A percentile compares a stretch with the other conserved stretches of the same genome.
Evolutionary conservation across 2,888 invertebrate species (phyloP).

Genomic region (Incurvaria masculella): DNA sequence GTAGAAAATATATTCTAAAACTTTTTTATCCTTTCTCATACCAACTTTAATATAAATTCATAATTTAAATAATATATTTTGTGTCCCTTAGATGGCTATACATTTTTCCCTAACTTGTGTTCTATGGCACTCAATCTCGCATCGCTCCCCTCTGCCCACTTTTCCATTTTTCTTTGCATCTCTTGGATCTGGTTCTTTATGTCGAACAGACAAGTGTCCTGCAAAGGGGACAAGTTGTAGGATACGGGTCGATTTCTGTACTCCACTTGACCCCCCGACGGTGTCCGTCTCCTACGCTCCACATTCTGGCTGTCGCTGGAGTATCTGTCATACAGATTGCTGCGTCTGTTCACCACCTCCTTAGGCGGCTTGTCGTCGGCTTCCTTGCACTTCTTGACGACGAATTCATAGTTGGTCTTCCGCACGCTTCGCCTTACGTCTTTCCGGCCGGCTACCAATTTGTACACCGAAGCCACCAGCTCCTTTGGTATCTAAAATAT

Average conservation of each 20-base stretch:
- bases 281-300: slow-evolving; percentile 36
- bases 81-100: too few species aligned
- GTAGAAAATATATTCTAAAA: too few species aligned
- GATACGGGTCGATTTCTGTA: slow-evolving; percentile 34
- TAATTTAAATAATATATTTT: too few species aligned
- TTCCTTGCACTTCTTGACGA: slow-evolving; percentile 29
- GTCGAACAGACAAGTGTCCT: slow-evolving; percentile 49
- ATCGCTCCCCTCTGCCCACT: slow-evolving; percentile 35
- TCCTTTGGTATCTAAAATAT: slow-evolving; percentile 64
- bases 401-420: slow-evolving; percentile 44
- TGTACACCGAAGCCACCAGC: slow-evolving; percentile 68
- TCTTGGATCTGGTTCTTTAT: slow-evolving; percentile 42
- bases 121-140: slow-evolving; percentile 30
- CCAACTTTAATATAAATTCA: too few species aligned
- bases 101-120: slow-evolving; percentile 27
- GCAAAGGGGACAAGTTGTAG: slow-evolving; percentile 40
- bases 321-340: slow-evolving; percentile 42
- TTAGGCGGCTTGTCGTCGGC: slow-evolving; percentile 31
- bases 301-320: slow-evolving; percentile 43
- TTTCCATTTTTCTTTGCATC: slow-evolving; percentile 39
- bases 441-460: slow-evolving; percentile 68
- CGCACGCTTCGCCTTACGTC: slow-evolving; percentile 55
- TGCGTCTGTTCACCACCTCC: slow-evolving; percentile 36
- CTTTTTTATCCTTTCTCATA: too few species aligned
- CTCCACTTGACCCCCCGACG: slow-evolving; percentile 28